Percentiles rank a stretch among this genome's conserved stretches.
phyloP scores from a whole-genome alignment of 2,888 invertebrate genomes.

The Lasioglossum calceatum region DNA sequence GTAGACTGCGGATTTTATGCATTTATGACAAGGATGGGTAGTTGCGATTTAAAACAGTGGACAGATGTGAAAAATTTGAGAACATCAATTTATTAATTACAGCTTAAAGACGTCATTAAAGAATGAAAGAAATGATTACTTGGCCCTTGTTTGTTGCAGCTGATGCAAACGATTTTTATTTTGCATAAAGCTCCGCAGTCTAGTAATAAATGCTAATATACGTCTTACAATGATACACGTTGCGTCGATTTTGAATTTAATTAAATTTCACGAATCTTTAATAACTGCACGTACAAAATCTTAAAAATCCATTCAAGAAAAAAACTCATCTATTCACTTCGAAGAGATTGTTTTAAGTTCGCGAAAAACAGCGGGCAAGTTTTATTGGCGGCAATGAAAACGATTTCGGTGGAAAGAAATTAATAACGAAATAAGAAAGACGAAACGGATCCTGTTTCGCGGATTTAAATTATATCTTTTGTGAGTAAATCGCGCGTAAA shows the following conservation, averaged over 20 bases:
- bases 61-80: no score
- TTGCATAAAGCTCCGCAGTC: no score
- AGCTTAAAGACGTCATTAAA: no score
- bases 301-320: neutral
- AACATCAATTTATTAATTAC: no score
- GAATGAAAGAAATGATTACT: no score
- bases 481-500: conserved; percentile 34
- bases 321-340: neutral
- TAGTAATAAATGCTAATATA: neutral
- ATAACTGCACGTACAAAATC: neutral
- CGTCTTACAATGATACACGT: neutral
- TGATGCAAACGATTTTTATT: no score
- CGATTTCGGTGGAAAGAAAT: neutral
- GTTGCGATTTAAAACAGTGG: no score
- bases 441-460: conserved; percentile 7
- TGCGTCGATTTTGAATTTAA: neutral
- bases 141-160: no score
- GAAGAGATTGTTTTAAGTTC: no score
- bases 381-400: neutral
- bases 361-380: neutral
- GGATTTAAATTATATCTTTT: conserved; percentile 26
- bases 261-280: no score
- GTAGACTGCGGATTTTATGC: no score
- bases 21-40: no score
- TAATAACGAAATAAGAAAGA: neutral